A percentile compares a stretch with the other conserved stretches of the same genome.
Conservation (phyloP, 2,797 vertebrate species). For the Okamejei kenojei region DNA sequence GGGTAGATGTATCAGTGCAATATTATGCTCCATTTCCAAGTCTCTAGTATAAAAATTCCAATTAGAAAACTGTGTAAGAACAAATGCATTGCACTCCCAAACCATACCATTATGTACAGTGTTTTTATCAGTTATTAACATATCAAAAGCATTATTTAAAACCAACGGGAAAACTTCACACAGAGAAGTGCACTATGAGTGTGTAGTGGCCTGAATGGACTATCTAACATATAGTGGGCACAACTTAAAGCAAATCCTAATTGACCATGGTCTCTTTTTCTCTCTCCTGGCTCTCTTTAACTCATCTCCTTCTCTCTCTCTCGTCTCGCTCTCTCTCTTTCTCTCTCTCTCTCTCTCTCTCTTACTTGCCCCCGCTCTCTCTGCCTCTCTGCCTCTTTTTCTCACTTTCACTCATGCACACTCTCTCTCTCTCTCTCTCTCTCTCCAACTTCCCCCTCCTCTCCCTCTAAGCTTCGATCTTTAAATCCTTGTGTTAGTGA, state of each 20-base stretch:
- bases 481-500: not conserved
- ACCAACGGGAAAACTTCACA: not conserved
- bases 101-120: not conserved
- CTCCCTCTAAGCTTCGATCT: not conserved
- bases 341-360: too few relatives aligned
- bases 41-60: not conserved
- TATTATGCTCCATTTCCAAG: not conserved
- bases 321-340: too few relatives aligned
- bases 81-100: not conserved
- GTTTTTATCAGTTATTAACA: not conserved
- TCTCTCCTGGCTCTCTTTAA: not conserved
- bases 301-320: too few relatives aligned
- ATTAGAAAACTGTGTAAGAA: not conserved
- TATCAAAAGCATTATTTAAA: not conserved
- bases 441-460: too few relatives aligned
- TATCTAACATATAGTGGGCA: not conserved
- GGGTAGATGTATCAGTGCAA: not conserved
- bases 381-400: too few relatives aligned
- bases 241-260: not conserved
- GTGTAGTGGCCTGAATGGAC: not conserved
- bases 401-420: too few relatives aligned
- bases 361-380: not conserved
- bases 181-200: not conserved
- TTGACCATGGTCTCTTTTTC: not conserved
- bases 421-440: too few relatives aligned